Evolutionary conservation across 2,888 invertebrate genomes (phyloP).

Genomic region (Carpatolechia fugitivella): DNA sequence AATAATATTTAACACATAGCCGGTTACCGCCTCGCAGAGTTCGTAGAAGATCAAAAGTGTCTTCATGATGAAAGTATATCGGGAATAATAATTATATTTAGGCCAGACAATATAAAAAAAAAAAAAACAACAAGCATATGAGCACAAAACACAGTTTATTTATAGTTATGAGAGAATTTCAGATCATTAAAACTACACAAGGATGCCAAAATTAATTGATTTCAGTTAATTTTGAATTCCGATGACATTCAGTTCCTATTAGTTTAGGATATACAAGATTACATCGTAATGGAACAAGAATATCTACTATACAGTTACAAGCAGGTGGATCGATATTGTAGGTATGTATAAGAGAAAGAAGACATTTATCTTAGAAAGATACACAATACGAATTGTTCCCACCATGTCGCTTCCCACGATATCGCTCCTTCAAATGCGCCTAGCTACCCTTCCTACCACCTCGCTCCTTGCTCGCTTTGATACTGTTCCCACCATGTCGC

Average conservation of each 20-base stretch:
- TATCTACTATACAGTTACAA: conserved; percentile 7
- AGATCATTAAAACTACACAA: conserved; percentile 11
- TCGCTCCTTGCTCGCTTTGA: too few species aligned
- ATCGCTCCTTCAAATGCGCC: too few species aligned
- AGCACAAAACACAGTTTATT: conserved; percentile 18
- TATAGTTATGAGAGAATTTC: conserved; percentile 13
- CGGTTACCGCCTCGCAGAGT: conserved; percentile 21
- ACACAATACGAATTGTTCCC: neutral
- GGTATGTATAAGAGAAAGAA: conserved; percentile 6
- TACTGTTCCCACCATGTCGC: too few species aligned
- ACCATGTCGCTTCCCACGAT: too few species aligned
- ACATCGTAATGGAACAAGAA: conserved; percentile 5
- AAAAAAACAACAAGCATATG: conserved; percentile 11
- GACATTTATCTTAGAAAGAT: neutral
- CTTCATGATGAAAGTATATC: too few species aligned
- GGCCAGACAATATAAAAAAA: neutral
- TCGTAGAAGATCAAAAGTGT: conserved; percentile 8
- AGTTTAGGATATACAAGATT: conserved; percentile 6
- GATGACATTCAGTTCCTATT: conserved; percentile 5
- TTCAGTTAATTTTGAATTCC: conserved; percentile 1
- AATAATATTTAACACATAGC: conserved; percentile 20
- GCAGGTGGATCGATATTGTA: conserved; percentile 7
- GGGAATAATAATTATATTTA: too few species aligned
- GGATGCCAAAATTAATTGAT: conserved; percentile 6
- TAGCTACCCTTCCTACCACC: too few species aligned